Evolutionary conservation across 2,113 vertebrate genomes (phyloP).

Genomic region (Vulpes ferrilata): DNA sequence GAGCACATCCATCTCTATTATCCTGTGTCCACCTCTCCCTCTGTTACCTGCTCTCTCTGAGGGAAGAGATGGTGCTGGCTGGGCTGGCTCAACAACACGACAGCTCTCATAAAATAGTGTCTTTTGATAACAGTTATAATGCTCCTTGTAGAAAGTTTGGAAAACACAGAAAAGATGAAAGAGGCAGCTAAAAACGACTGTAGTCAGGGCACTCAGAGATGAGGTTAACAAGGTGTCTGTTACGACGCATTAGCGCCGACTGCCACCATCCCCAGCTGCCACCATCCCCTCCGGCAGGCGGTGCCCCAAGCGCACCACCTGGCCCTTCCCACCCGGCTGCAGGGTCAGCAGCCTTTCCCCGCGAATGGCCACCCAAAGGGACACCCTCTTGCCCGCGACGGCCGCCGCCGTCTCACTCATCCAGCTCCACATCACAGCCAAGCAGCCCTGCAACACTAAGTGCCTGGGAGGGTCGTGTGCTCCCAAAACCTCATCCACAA

Average conservation of each 20-base stretch:
- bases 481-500: background rate
- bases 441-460: rapidly evolving
- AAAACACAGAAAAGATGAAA: background rate
- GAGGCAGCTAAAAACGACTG: background rate
- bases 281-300: rapidly evolving
- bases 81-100: background rate
- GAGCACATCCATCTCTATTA: background rate
- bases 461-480: rapidly evolving
- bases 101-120: background rate
- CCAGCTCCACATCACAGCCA: background rate
- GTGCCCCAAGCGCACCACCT: background rate
- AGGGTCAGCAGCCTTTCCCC: rapidly evolving
- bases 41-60: background rate
- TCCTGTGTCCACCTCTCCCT: rapidly evolving
- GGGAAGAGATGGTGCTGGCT: rapidly evolving
- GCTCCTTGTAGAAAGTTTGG: background rate
- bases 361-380: background rate
- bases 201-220: background rate
- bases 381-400: background rate
- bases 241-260: rapidly evolving
- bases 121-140: background rate
- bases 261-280: too few relatives aligned
- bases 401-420: background rate
- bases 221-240: rapidly evolving
- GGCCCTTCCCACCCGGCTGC: rapidly evolving